Evolutionary conservation across 1,140 invertebrate genomes (phyloP).

Genomic region (Lycorma delicatula): DNA sequence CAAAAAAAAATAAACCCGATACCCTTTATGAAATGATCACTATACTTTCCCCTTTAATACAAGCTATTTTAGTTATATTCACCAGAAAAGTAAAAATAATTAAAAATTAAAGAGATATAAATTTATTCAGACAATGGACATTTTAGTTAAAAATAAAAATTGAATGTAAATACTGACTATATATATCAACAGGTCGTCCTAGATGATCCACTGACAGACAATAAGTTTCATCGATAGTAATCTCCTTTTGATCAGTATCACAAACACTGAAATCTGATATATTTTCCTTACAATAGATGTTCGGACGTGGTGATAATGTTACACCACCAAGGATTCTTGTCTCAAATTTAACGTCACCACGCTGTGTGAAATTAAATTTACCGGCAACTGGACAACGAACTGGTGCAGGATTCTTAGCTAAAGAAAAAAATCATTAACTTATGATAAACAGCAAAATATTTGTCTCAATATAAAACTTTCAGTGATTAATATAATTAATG

Average conservation of each 20-base stretch:
- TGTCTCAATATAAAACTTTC: too few species aligned
- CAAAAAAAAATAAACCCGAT: too few species aligned
- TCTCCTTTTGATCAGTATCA: conserved; percentile 86
- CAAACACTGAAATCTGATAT: conserved; percentile 93
- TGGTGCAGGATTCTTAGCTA: conserved; percentile 83
- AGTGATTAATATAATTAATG: too few species aligned
- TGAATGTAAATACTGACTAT: conserved; percentile 49
- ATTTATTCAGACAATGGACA: too few species aligned
- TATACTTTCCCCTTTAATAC: too few species aligned
- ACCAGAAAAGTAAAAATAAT: too few species aligned
- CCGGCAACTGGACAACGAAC: conserved; percentile 93
- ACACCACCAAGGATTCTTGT: conserved; percentile 91
- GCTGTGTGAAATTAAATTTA: conserved; percentile 89
- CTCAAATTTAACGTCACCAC: conserved; percentile 77
- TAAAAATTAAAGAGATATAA: too few species aligned
- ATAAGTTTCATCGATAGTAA: conserved; percentile 88
- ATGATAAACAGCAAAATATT: too few species aligned
- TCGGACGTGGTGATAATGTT: conserved; percentile 83
- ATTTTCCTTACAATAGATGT: conserved; percentile 86
- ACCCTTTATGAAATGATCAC: too few species aligned
- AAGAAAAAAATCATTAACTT: too few species aligned
- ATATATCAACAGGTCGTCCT: conserved; percentile 86
- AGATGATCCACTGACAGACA: conserved; percentile 93
- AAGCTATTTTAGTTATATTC: too few species aligned
- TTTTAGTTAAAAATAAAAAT: too few species aligned